Percentiles rank a stretch among this genome's conserved stretches.
These are phyloP conservation scores for Otis tarda DNA, from an alignment of 2,113 vertebrate species.

Conservation along the genomic window DNA sequence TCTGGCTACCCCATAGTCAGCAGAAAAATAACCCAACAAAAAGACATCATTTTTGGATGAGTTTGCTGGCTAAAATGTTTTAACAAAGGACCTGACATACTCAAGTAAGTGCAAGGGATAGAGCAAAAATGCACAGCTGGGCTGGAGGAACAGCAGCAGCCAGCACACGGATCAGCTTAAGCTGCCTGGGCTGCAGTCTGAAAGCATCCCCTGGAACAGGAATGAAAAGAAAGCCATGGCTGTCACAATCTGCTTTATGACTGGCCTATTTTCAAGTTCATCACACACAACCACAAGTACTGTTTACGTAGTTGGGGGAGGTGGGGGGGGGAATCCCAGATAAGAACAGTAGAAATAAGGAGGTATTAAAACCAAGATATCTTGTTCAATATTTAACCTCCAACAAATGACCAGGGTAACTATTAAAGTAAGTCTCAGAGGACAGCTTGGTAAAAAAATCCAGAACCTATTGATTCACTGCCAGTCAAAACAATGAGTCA, in stretches of 20 bases:
- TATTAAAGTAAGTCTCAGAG: neutral
- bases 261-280: neutral
- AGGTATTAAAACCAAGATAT: neutral
- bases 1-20: neutral
- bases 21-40: neutral
- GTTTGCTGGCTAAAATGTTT: neutral
- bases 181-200: neutral
- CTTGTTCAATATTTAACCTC: neutral
- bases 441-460: neutral
- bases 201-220: neutral
- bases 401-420: neutral
- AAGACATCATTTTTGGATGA: neutral
- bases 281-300: neutral
- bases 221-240: neutral
- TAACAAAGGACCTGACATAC: neutral
- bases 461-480: neutral
- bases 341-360: neutral
- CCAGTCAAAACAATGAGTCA: neutral
- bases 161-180: neutral
- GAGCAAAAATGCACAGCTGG: constrained; percentile 16
- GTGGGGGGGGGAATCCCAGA: neutral
- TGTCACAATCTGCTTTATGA: constrained; percentile 3
- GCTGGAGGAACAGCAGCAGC: neutral
- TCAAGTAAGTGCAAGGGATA: neutral
- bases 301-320: neutral